Evolutionary conservation across 1,140 invertebrate species (phyloP), one percentile per base, ranked within the genome.

Genomic region (Lepidurus apus): DNA sequence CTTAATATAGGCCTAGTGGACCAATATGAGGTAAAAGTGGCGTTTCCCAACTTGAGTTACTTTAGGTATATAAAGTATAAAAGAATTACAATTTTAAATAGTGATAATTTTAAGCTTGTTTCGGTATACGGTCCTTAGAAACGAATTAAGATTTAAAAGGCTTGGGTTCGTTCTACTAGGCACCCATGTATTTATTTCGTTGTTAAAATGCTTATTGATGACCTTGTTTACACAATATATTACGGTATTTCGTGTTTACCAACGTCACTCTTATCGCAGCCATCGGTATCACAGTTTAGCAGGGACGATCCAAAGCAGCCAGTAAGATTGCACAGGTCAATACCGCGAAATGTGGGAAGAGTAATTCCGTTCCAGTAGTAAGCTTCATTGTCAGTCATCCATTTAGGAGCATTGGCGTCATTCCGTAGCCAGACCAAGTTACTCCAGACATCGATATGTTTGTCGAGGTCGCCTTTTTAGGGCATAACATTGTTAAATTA

Each of bases 351-450:
- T n/a, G 75, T 74, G 2, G 81, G 81, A 10, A 80, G 74, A 21
- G 43, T n/a, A n/a, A 81, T 75, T 10, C 81, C 81, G 42, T 81
- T 81, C 81, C 81, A 81, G 9, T 74, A 65, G 43, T 81, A 80
- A 3, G 79, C 44, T 47, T 74, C 77, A 74, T 77, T 65, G 73
- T 81, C 76, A 7, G 53, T 74, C 81, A 81, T 81, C 81, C 81
- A 81, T 17, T 78, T 76, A 11, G 76, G 79, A 9, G 76, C 65
- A 26, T 24, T 76, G 13, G 77, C 79, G 74, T 77, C 75, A 17
- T 73, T 78, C 24, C 79, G 42, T n/a, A 81, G 34, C 80, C 79
- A 77, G 42, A 81, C 79, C 74, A 81, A 75, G 53, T 81, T 81
- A 13, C n/a, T 21, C 81, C 81, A 81, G 26, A 79, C 80, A 74